These are phyloP conservation scores for Tipula helvola DNA, from an alignment of 2,888 invertebrate species.

Conservation along the genomic window DNA sequence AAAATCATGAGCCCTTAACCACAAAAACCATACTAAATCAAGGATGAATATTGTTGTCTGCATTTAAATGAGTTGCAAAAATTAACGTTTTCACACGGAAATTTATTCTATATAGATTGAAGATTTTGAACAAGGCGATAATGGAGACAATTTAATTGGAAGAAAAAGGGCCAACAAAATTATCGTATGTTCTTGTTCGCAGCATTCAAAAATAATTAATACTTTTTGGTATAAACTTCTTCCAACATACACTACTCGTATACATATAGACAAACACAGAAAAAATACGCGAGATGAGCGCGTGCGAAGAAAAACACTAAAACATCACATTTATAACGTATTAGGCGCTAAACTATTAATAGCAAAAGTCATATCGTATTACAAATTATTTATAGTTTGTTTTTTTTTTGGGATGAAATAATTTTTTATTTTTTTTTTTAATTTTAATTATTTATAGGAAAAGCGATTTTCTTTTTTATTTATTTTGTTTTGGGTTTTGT, in stretches of 20 bases:
- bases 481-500: neutral
- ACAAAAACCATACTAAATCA: neutral
- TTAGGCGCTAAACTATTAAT: neutral
- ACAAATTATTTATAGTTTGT: neutral
- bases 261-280: neutral
- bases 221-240: neutral
- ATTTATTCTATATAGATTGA: neutral
- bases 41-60: neutral
- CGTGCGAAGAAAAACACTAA: neutral
- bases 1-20: neutral
- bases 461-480: neutral
- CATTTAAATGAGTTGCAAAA: neutral
- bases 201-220: neutral
- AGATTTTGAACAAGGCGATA: no score
- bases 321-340: neutral
- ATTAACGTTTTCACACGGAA: neutral
- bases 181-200: neutral
- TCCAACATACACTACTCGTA: neutral
- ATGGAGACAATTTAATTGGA: neutral
- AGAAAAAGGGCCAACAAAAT: neutral
- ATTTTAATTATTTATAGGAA: neutral
- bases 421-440: neutral
- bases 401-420: neutral
- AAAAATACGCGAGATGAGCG: neutral
- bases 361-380: neutral